These are phyloP conservation scores for Diglossa cyanea DNA, from an alignment of 2,797 vertebrate genomes.

Conservation along the genomic window DNA sequence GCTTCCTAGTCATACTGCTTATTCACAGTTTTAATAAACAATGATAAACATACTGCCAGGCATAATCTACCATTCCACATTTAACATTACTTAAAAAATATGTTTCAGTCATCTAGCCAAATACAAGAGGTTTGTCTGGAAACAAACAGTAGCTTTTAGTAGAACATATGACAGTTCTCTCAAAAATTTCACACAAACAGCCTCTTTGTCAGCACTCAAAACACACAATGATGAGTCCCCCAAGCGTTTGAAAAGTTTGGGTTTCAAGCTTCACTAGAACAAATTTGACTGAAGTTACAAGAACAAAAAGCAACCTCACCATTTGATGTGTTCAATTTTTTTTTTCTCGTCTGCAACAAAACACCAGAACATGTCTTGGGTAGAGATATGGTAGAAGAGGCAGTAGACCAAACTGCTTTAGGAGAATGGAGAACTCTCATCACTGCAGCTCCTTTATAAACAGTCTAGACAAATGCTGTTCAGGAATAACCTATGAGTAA, in stretches of 20 bases:
- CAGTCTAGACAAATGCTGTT: background rate
- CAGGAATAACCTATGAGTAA: background rate
- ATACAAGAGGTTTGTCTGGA: background rate
- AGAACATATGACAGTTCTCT: background rate
- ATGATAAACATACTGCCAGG: slow-evolving; percentile 2
- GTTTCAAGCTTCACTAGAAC: background rate
- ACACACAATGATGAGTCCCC: background rate
- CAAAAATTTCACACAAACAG: background rate
- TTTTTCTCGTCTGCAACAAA: background rate
- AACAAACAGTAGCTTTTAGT: background rate
- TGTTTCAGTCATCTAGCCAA: background rate
- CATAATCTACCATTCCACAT: slow-evolving; percentile 1
- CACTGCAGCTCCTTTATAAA: background rate
- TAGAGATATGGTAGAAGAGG: background rate
- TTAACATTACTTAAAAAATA: slow-evolving; percentile 1
- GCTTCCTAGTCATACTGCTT: slow-evolving; percentile 17
- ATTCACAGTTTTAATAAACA: slow-evolving; percentile 31
- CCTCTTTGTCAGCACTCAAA: background rate
- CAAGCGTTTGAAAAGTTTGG: background rate
- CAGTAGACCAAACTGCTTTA: background rate
- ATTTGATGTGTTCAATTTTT: background rate
- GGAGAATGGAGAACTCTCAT: background rate
- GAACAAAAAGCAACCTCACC: background rate
- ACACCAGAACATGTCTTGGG: background rate
- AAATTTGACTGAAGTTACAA: background rate